Evolutionary conservation across 2,888 invertebrate genomes (phyloP).

Genomic region (Cheilosia vernalis): DNA sequence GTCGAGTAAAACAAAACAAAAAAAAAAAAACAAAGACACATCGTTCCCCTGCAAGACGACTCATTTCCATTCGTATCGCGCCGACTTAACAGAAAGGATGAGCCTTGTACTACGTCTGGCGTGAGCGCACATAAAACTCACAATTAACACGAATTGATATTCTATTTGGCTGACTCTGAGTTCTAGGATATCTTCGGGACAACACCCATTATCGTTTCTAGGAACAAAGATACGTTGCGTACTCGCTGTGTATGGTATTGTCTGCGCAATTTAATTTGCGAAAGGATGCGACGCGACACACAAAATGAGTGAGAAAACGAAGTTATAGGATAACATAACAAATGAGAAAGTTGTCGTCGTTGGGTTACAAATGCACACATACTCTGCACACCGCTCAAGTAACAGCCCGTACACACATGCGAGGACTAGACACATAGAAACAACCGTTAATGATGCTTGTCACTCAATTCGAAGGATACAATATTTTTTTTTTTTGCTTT

Average conservation of each 20-base stretch:
- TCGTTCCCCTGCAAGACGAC: constrained; percentile 5
- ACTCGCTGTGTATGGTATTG: constrained; percentile 1
- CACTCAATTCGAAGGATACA: constrained; percentile 72
- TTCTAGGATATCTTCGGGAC: constrained; percentile 49
- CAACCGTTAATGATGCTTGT: constrained; percentile 73
- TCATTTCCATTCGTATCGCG: constrained; percentile 55
- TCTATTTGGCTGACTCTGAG: constrained; percentile 66
- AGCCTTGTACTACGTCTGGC: neutral
- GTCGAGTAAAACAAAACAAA: constrained; percentile 9
- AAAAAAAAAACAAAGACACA: constrained; percentile 2
- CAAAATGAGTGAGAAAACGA: constrained; percentile 64
- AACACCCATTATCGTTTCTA: constrained; percentile 45
- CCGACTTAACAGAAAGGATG: constrained; percentile 6
- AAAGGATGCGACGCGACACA: constrained; percentile 42
- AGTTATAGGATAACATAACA: constrained; percentile 71
- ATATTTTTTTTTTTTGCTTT: constrained; percentile 29
- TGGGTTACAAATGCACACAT: constrained; percentile 54
- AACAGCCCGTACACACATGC: neutral
- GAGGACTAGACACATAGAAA: constrained; percentile 38
- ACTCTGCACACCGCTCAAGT: neutral
- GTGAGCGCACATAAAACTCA: constrained; percentile 61
- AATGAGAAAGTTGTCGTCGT: constrained; percentile 60
- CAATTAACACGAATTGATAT: constrained; percentile 74
- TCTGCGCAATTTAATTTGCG: constrained; percentile 56
- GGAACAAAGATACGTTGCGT: constrained; percentile 6